Evolutionary conservation across 2,888 invertebrate species (phyloP), one percentile per base, ranked within the genome.

Genomic region (Barypeithes pellucidus): DNA sequence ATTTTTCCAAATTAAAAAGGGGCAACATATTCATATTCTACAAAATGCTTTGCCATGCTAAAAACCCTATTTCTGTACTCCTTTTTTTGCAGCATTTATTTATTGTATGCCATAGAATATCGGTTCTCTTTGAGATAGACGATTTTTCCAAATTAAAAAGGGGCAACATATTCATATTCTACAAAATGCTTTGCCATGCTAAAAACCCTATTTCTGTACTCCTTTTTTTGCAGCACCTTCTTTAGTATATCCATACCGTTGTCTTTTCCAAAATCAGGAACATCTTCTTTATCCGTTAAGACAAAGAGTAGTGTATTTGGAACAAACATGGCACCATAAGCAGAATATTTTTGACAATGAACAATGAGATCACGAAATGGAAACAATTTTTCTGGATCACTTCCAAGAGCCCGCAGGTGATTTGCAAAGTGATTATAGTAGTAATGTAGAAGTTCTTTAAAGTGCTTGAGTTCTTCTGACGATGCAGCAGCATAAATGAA

Each of bases 351-450:
- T 18, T 77, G 72, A 72, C 84, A 78, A 63, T 85, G 84, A 22
- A 76, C 63, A 33, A 76, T 33, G 20, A 84, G 75, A 14, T 60
- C 75, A 11, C 77, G 75, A 22, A 72, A 81, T 0, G 85, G 80
- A 75, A 82, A 84, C 11, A 84, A 20, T 24, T 72, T 75, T 2
- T 80, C 74, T 0, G 82, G 77, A 75, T 83, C 78, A 24, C 81
- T 80, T 18, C 81, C 82, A n/a, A 81, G 76, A 62, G 75, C 45
- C 45, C 18, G 50, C 3, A 85, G 72, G 67, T 73, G 67, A 1
- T 74, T 75, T 0, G 80, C 77, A 12, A 85, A 72, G 3, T 80
- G 77, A n/a, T 79, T 70, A 68, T 84, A 76, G 70, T 85, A 85
- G 33, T 79, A 75, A 11, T 80, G 68, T 11, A 84, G 43, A 9